Evolutionary conservation across 2,888 invertebrate species (phyloP).

Genomic region (Unio pictorum): DNA sequence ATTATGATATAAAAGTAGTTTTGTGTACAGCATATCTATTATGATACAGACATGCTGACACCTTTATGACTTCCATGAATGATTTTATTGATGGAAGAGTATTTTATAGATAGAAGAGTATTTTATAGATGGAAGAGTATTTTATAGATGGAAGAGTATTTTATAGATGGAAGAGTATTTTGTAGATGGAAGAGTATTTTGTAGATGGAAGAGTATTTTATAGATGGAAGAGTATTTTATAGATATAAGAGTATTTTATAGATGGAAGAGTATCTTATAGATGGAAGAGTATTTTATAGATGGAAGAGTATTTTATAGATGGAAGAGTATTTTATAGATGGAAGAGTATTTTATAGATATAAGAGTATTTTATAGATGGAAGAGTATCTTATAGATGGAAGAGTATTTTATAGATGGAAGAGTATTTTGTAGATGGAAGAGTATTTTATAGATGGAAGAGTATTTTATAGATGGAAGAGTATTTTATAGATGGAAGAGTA

Average conservation of each 20-base stretch:
- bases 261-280: slow-evolving; percentile 14
- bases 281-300: slow-evolving; percentile 15
- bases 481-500: no score
- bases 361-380: no score
- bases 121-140: slow-evolving; percentile 15
- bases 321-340: slow-evolving; percentile 14
- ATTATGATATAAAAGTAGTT: no score
- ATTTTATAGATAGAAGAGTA: slow-evolving; percentile 14
- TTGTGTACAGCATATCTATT: no score
- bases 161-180: slow-evolving; percentile 14
- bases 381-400: no score
- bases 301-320: slow-evolving; percentile 15
- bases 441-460: no score
- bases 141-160: slow-evolving; percentile 14
- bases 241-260: slow-evolving; percentile 13
- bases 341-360: slow-evolving; percentile 17
- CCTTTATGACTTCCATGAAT: no score
- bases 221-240: slow-evolving; percentile 15
- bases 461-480: no score
- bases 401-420: no score
- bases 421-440: no score
- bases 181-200: slow-evolving; percentile 16
- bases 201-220: slow-evolving; percentile 14
- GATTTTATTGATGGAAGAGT: no score
- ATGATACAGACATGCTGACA: no score